These are phyloP conservation scores for Cheilinus undulatus DNA, from an alignment of 2,113 vertebrate species.

Conservation along the genomic window DNA sequence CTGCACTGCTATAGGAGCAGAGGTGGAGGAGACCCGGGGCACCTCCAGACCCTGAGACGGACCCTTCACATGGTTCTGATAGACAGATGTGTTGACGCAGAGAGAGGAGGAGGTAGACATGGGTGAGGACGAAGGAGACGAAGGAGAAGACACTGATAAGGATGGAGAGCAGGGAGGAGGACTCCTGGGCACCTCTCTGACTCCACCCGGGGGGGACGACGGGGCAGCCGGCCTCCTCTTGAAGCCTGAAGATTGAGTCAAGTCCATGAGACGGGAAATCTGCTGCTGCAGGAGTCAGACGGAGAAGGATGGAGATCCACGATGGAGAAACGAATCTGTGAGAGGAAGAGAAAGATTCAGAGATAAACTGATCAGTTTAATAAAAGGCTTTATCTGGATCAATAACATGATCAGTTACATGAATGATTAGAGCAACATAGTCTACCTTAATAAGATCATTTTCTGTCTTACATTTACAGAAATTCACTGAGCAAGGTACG, in stretches of 20 bases:
- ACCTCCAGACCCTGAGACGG: slow-evolving; percentile 34
- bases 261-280: slow-evolving; percentile 66
- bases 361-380: too few relatives aligned
- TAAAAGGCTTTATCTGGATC: too few relatives aligned
- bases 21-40: slow-evolving; percentile 76
- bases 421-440: too few relatives aligned
- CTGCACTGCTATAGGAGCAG: slow-evolving; percentile 55
- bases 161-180: slow-evolving; percentile 70
- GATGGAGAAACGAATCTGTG: slow-evolving; percentile 42
- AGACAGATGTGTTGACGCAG: slow-evolving; percentile 52
- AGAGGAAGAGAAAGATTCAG: not conserved
- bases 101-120: slow-evolving; percentile 72
- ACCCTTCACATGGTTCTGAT: slow-evolving; percentile 65
- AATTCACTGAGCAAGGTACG: too few relatives aligned
- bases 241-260: slow-evolving; percentile 63
- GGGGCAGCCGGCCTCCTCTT: slow-evolving; percentile 68
- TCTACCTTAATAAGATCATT: too few relatives aligned
- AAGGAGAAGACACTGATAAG: slow-evolving; percentile 75
- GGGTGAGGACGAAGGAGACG: slow-evolving; percentile 72
- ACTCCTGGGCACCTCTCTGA: slow-evolving; percentile 69
- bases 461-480: too few relatives aligned
- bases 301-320: slow-evolving; percentile 6
- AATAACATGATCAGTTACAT: too few relatives aligned
- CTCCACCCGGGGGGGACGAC: slow-evolving; percentile 57
- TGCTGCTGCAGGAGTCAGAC: slow-evolving; percentile 48